Base-by-base conservation (phyloP, 2,888 invertebrate genomes). In the Steinernema scapterisci region DNA sequence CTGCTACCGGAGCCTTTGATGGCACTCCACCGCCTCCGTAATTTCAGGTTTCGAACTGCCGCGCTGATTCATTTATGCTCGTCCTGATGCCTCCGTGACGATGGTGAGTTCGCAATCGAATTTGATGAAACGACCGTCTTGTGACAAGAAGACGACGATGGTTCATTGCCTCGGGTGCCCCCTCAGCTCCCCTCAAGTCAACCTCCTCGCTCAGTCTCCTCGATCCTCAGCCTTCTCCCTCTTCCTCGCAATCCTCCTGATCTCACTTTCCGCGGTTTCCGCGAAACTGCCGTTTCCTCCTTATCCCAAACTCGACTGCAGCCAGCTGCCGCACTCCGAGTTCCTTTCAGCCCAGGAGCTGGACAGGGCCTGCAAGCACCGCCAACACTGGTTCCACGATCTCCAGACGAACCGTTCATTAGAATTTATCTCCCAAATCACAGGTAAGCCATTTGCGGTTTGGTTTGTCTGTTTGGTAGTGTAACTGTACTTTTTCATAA, bases 281-380 rank as follows among this genome's bases (percentile, higher is more conserved):
- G 63, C 63, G 23, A 63, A 31, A 63, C 63, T 63, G 16, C 63
- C 63, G 27, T 9, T 38, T 38, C 23, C 23, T 31, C 19, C 63
- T 2, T 5, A 5, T 19, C 16, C 63, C 16, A 31, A 11, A 6
- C 11, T 16, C 38, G 31, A 71, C 44, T 79, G 79, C 56, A 19
- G 51, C 19, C 48, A 76, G 45, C 74, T 80, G 0, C 79, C 81
- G 19, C 81, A 81, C 54, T 82, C 80, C 44, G 75, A 76, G 43
- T 81, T 80, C 63, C 75, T 80, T 45, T 51, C 78, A 1, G 51
- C 74, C 43, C 79, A 81, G 25, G 76, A 80, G 45, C 46, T 79
- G 54, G 78, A 78, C 51, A 45, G 75, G 51, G 19, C 63, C 31
- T 63, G 63, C 19, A 16, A 16, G 19, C 63, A 63, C 19, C 63